Percentiles rank a stretch among this genome's conserved stretches.
These are phyloP conservation scores for Pollenia angustigena DNA, from an alignment of 2,888 invertebrate genomes.

Conservation along the genomic window DNA sequence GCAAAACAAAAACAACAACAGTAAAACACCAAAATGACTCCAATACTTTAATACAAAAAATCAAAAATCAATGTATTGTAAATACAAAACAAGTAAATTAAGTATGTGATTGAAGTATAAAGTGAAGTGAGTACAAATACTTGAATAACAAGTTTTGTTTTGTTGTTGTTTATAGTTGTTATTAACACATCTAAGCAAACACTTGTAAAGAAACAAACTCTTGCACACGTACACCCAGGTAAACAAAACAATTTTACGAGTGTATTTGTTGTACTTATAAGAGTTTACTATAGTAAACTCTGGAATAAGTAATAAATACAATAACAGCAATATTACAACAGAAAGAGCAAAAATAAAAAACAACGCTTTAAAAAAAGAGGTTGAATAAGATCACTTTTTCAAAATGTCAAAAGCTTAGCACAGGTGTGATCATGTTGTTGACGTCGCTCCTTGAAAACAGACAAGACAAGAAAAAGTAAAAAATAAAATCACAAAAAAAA, in stretches of 20 bases:
- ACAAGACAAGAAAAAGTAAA: constrained; percentile 4
- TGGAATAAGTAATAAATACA: constrained; percentile 28
- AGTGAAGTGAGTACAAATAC: constrained; percentile 34
- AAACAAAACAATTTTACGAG: not conserved
- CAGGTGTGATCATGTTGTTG: constrained; percentile 75
- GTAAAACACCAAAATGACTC: not conserved
- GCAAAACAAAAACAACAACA: constrained; percentile 9
- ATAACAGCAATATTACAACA: constrained; percentile 35
- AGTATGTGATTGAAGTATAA: not conserved
- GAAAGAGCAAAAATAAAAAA: constrained; percentile 16
- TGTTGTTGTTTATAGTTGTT: constrained; percentile 37
- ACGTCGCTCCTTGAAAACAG: constrained; percentile 67
- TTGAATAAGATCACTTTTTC: constrained; percentile 73
- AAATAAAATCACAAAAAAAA: constrained; percentile 28
- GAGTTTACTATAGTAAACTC: not conserved
- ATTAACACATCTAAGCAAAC: constrained; percentile 37
- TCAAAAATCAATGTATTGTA: constrained; percentile 26
- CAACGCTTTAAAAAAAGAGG: constrained; percentile 38
- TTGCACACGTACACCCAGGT: not conserved
- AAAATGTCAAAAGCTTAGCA: constrained; percentile 75
- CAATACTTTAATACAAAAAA: constrained; percentile 3
- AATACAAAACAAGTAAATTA: not conserved
- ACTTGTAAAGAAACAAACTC: constrained; percentile 15
- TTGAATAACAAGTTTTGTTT: constrained; percentile 61
- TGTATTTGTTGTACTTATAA: not conserved